Evolutionary conservation across 1,140 invertebrate species (phyloP).

Genomic region (Sitobion miscanthi): DNA sequence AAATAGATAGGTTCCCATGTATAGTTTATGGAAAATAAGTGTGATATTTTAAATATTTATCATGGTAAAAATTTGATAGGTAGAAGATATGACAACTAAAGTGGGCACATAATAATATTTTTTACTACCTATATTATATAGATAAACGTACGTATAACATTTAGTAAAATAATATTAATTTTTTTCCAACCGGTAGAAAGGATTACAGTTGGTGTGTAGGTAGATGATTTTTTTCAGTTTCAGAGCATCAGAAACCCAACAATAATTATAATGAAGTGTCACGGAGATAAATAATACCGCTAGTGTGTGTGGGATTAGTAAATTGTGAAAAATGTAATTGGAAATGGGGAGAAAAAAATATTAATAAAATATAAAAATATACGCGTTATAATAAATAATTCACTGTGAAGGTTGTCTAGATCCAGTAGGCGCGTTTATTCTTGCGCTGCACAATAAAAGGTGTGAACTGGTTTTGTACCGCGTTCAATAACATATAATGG

Average conservation of each 20-base stretch:
- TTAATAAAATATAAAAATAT: slow-evolving; percentile 48
- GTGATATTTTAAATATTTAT: background rate
- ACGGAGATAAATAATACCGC: slow-evolving; percentile 53
- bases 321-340: slow-evolving; percentile 55
- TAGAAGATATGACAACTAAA: background rate
- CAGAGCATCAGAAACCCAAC: slow-evolving; percentile 37
- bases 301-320: slow-evolving; percentile 43
- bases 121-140: background rate
- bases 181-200: slow-evolving; percentile 20
- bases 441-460: slow-evolving; percentile 52
- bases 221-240: slow-evolving; percentile 29
- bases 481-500: slow-evolving; percentile 39
- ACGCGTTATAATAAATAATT: slow-evolving; percentile 54
- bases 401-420: slow-evolving; percentile 53
- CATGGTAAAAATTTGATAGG: background rate
- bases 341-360: slow-evolving; percentile 48
- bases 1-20: background rate
- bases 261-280: slow-evolving; percentile 54
- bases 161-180: slow-evolving; percentile 27
- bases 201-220: slow-evolving; percentile 51
- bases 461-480: slow-evolving; percentile 55
- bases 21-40: background rate
- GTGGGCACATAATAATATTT: background rate
- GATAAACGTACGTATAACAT: background rate
- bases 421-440: slow-evolving; percentile 46